These are phyloP conservation scores for Pherbina coryleti DNA, from an alignment of 2,888 invertebrate genomes.

Conservation along the genomic window DNA sequence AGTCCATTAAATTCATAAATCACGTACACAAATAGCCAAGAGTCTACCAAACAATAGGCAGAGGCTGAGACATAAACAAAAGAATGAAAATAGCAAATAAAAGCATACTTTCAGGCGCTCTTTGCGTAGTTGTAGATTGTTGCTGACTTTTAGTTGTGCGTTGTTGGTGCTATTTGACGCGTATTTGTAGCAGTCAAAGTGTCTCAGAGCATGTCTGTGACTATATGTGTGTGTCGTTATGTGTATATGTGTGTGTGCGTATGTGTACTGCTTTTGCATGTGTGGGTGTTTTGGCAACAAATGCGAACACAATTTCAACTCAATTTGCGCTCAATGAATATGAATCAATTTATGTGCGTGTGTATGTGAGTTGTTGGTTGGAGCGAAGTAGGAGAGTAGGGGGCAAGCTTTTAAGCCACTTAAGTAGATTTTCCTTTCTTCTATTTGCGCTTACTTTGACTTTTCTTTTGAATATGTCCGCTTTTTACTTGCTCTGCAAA, in stretches of 20 bases:
- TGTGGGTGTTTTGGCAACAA: not conserved
- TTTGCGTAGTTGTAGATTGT: not conserved
- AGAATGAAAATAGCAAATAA: constrained; percentile 30
- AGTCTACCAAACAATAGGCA: constrained; percentile 31
- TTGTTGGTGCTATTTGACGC: not conserved
- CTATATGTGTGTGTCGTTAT: not conserved
- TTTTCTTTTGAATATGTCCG: too few species aligned
- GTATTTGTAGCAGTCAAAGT: not conserved
- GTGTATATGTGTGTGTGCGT: constrained; percentile 35
- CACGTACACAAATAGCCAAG: constrained; percentile 51
- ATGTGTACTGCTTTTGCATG: constrained; percentile 49
- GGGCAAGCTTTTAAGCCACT: not conserved
- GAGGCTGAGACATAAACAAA: constrained; percentile 42
- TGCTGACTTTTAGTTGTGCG: constrained; percentile 13
- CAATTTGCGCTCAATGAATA: constrained; percentile 43
- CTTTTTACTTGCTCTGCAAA: too few species aligned
- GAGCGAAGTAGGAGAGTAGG: not conserved
- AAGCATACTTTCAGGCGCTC: constrained; percentile 23
- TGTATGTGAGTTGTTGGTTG: not conserved
- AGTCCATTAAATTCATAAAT: constrained; percentile 67
- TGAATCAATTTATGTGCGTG: constrained; percentile 50
- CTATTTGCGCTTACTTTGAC: too few species aligned
- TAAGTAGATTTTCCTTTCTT: not conserved
- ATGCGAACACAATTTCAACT: constrained; percentile 35
- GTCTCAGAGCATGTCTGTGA: not conserved